phyloP scores from a whole-genome alignment of 2,888 invertebrate species.

The Luperina testacea region DNA sequence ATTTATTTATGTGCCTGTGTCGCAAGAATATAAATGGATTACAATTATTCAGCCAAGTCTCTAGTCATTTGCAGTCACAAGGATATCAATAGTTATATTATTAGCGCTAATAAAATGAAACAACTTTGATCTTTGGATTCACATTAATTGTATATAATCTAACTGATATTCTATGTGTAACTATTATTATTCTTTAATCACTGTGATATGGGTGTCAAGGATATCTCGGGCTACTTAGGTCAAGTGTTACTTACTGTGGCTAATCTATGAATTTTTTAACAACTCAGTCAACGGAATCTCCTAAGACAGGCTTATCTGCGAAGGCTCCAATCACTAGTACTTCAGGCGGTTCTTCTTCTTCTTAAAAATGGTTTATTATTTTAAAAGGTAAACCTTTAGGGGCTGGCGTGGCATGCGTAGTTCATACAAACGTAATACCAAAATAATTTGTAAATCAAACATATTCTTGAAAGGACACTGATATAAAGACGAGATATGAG shows the following conservation, averaged over 20 bases:
- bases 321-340: background rate
- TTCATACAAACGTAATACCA: no score
- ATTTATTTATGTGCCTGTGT: no score
- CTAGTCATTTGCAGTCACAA: background rate
- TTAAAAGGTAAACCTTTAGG: no score
- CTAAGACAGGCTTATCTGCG: background rate
- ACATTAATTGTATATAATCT: background rate
- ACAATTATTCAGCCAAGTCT: background rate
- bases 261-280: background rate
- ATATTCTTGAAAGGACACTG: no score
- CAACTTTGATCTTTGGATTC: constrained; percentile 19
- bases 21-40: no score
- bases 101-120: background rate
- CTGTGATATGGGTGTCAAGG: constrained; percentile 1
- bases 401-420: no score
- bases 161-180: no score
- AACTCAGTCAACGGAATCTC: background rate
- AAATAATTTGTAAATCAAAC: no score
- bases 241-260: background rate
- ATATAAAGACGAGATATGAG: no score
- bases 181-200: constrained; percentile 14
- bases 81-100: background rate
- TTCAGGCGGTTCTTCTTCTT: no score
- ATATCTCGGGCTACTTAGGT: background rate
- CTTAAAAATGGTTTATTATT: no score